Conservation (phyloP, 2,113 vertebrate genomes). For the Lycocorax pyrrhopterus region DNA sequence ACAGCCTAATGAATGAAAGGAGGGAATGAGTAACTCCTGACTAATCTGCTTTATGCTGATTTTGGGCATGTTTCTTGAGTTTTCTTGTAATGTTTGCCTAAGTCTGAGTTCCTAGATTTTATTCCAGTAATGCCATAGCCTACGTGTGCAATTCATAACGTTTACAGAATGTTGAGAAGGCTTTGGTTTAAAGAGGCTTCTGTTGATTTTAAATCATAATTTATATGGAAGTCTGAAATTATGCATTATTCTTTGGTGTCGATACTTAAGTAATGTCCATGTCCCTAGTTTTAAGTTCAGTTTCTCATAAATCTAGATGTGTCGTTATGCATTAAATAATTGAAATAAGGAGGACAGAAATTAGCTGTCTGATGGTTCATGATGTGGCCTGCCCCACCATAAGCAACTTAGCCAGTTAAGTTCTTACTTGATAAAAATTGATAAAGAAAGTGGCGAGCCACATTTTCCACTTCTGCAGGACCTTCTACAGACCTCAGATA, state of each 20-base stretch:
- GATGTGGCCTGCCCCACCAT: conserved; percentile 14
- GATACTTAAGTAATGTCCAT: neutral
- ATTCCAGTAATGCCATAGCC: conserved; percentile 35
- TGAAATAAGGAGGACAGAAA: conserved; percentile 25
- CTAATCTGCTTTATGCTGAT: conserved; percentile 40
- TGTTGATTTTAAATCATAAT: conserved; percentile 19
- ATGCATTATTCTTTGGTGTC: neutral
- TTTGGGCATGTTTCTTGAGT: conserved; percentile 57
- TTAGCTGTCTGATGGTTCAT: conserved; percentile 36
- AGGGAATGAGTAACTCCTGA: conserved; percentile 29
- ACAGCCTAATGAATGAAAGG: conserved; percentile 78
- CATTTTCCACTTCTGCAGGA: conserved; percentile 37
- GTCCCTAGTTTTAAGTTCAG: conserved; percentile 5
- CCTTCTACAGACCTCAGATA: conserved; percentile 55
- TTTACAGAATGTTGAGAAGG: neutral
- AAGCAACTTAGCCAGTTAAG: conserved; percentile 7
- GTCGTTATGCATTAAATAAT: conserved; percentile 26
- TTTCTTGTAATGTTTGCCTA: conserved; percentile 51
- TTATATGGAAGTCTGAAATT: conserved; percentile 23
- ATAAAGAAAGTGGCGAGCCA: neutral
- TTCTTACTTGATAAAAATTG: neutral
- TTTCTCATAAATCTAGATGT: conserved; percentile 38
- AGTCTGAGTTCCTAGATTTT: conserved; percentile 56
- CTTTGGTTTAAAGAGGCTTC: neutral
- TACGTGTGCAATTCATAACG: neutral